These are phyloP conservation scores for Fratercula arctica DNA, from an alignment of 2,797 vertebrate genomes.

Conservation along the genomic window DNA sequence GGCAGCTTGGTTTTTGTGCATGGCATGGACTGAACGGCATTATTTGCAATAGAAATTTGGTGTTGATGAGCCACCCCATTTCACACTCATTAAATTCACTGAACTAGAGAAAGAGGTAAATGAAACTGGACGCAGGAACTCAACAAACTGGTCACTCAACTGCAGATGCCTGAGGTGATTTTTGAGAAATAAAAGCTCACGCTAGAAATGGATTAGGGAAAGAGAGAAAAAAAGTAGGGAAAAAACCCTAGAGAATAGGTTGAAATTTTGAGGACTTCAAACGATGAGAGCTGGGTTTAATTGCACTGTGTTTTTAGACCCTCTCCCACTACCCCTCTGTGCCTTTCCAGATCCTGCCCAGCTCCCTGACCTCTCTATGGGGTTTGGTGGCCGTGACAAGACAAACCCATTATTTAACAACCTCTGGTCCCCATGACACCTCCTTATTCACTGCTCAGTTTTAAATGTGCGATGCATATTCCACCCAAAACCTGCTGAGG, in stretches of 20 bases:
- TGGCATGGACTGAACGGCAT: background rate
- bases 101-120: background rate
- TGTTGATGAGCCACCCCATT: background rate
- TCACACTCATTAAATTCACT: background rate
- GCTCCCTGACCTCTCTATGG: background rate
- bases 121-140: background rate
- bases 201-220: background rate
- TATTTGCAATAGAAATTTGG: background rate
- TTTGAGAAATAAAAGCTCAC: background rate
- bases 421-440: background rate
- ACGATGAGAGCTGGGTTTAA: constrained; percentile 9
- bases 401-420: background rate
- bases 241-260: background rate
- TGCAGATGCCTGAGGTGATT: background rate
- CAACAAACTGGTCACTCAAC: background rate
- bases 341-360: background rate
- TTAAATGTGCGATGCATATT: background rate
- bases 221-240: background rate
- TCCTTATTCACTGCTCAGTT: constrained; percentile 26
- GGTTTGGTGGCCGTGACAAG: background rate
- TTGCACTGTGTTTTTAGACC: constrained; percentile 30
- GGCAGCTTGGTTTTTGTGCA: background rate
- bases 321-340: background rate
- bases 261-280: constrained; percentile 57
- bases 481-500: constrained; percentile 49